Evolutionary conservation across 2,888 invertebrate species (phyloP).

Genomic region (Dryomyza anilis): DNA sequence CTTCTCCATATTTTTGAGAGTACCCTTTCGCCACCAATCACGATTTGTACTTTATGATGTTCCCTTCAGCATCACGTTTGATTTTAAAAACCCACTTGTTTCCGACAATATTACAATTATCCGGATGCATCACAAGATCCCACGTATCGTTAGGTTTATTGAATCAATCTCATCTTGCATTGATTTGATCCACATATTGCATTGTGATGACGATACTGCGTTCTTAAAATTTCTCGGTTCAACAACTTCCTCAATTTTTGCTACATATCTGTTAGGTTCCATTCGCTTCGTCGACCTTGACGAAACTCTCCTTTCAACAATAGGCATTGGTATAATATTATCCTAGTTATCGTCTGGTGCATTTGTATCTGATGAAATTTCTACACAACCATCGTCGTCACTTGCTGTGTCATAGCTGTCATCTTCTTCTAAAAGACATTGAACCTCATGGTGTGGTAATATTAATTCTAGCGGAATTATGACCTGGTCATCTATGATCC

Average conservation of each 20-base stretch:
- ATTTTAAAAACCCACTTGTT: slow-evolving; percentile 16
- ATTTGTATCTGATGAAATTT: neutral
- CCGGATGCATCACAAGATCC: neutral
- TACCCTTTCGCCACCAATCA: slow-evolving; percentile 1
- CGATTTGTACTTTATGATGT: neutral
- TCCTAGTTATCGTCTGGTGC: neutral
- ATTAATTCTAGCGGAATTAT: no score
- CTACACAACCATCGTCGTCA: slow-evolving; percentile 4
- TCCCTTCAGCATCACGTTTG: neutral
- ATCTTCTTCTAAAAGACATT: neutral
- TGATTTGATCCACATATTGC: slow-evolving; percentile 1
- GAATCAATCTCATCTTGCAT: slow-evolving; percentile 16
- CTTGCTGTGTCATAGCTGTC: slow-evolving; percentile 1
- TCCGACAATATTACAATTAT: slow-evolving; percentile 25
- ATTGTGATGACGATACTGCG: slow-evolving; percentile 1
- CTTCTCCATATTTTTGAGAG: slow-evolving; percentile 3
- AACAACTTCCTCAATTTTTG: neutral
- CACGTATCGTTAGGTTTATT: slow-evolving; percentile 8
- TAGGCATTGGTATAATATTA: no score
- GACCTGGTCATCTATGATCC: slow-evolving; percentile 21
- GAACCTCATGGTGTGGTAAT: neutral
- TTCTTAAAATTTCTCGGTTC: neutral
- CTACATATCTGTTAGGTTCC: neutral
- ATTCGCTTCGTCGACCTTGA: neutral
- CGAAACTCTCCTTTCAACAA: neutral